Base-by-base conservation (phyloP, 1,140 invertebrate species). In the Aricia agestis region DNA sequence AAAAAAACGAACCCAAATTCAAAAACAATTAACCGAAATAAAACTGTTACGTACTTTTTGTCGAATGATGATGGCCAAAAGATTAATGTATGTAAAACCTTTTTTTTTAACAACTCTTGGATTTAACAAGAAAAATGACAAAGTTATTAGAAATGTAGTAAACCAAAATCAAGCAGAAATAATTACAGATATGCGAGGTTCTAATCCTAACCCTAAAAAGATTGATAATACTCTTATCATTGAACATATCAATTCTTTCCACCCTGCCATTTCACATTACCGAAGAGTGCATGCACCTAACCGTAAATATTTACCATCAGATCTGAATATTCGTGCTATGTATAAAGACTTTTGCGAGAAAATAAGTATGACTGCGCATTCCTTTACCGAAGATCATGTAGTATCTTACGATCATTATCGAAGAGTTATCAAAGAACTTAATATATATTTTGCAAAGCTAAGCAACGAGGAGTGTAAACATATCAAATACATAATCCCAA, bases 311-410 rank as follows among this genome's bases (percentile, higher is more conserved):
- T 71, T 71, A 58, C 70, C 70, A 15, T 71, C 70, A 58, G 70
- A 71, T 57, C 6, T 71, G 36, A 71, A 67, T 71, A 18, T 67
- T 57, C 65, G 65, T 52, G 45, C 57, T n/a, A 72, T 66, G 70
- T 41, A 72, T 61, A 72, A 67, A 66, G 67, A 72, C 45, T 72
- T 68, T 42, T 72, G 71, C 68, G 45, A 45, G 68, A 72, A 68
- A 71, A 13, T 42, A 31, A 13, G 41, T 67, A 45, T 6, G n/a
- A 41, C 4, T 63, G 31, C 52, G 31, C 17, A 72, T 58, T 58
- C 13, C 57, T 11, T 6, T 11, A 71, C 31, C 25, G 25, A 58
- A n/a, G 17, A 31, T 67, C 3, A 25, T 25, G 25, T 25, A 25
- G 71, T 65, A 25, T 72, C 66, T 41, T 72, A 72, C 57, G 65